These are phyloP conservation scores for Melinaea marsaeus DNA, from an alignment of 2,888 invertebrate genomes.

Conservation along the genomic window DNA sequence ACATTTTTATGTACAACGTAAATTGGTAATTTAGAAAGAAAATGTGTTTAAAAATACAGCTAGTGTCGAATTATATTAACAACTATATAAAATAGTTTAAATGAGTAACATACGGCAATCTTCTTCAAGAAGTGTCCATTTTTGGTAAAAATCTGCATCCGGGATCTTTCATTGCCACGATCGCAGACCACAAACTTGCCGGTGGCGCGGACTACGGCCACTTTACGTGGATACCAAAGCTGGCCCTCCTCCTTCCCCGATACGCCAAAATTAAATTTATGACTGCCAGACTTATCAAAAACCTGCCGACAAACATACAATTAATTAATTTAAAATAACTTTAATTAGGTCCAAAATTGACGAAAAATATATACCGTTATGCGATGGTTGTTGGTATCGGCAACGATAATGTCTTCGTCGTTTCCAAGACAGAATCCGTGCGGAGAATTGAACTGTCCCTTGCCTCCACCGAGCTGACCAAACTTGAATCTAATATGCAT, in stretches of 20 bases:
- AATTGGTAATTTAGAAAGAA: too few relatives aligned
- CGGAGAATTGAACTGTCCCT: conserved; percentile 97
- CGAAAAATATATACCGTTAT: conserved; percentile 81
- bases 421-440: conserved; percentile 97
- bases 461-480: conserved; percentile 94
- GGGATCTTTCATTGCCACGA: conserved; percentile 95
- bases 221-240: conserved; percentile 97
- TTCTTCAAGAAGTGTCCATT: conserved; percentile 97
- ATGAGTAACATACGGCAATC: conserved; percentile 81
- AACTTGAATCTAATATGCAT: conserved; percentile 96
- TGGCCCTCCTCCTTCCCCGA: conserved; percentile 98
- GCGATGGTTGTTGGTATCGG: conserved; percentile 97
- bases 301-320: conserved; percentile 75
- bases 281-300: conserved; percentile 95
- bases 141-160: conserved; percentile 98
- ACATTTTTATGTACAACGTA: too few relatives aligned
- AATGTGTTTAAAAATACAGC: not conserved
- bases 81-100: not conserved
- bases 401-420: conserved; percentile 97
- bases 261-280: conserved; percentile 95
- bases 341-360: not conserved
- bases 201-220: conserved; percentile 91
- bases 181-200: conserved; percentile 98
- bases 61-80: not conserved
- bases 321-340: not conserved